Percentiles rank a stretch among this genome's conserved stretches.
These are phyloP conservation scores for Gymnocypris eckloni DNA, from an alignment of 2,797 vertebrate genomes.

Conservation along the genomic window DNA sequence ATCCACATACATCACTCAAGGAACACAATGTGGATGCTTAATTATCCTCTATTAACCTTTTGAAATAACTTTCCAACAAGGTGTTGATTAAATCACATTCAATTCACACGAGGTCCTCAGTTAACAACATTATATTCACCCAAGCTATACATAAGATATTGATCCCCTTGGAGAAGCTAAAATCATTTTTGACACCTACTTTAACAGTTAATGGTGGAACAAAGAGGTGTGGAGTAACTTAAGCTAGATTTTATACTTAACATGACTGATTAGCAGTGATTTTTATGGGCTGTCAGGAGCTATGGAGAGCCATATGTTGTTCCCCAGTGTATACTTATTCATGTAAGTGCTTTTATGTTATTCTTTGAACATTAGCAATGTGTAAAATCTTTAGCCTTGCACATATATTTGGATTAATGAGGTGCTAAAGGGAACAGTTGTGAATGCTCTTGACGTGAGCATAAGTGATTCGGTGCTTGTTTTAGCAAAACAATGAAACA, in stretches of 20 bases:
- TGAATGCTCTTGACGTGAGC: background rate
- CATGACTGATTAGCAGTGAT: conserved; percentile 50
- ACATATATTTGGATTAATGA: conserved; percentile 30
- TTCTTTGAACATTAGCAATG: conserved; percentile 33
- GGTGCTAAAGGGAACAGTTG: background rate
- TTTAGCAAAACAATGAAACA: conserved; percentile 15
- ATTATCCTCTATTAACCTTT: conserved; percentile 1
- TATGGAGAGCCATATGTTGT: conserved; percentile 24
- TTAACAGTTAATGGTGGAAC: background rate
- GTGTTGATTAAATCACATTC: conserved; percentile 28
- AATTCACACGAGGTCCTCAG: background rate
- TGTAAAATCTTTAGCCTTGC: conserved; percentile 26
- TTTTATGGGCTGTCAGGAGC: conserved; percentile 49
- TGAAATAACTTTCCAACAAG: conserved; percentile 10
- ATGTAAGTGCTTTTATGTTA: conserved; percentile 3
- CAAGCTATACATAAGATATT: background rate
- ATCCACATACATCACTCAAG: conserved; percentile 2
- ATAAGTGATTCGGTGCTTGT: background rate
- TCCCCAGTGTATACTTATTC: conserved; percentile 21
- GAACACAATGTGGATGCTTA: conserved; percentile 1
- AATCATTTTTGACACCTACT: background rate
- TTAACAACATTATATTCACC: background rate
- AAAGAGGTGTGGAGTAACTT: conserved; percentile 11
- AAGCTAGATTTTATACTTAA: conserved; percentile 23
- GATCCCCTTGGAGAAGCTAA: background rate